A percentile compares a stretch with the other conserved stretches of the same genome.
These are phyloP conservation scores for Drosophila subobscura DNA, from an alignment of 1,140 invertebrate species.

Conservation along the genomic window DNA sequence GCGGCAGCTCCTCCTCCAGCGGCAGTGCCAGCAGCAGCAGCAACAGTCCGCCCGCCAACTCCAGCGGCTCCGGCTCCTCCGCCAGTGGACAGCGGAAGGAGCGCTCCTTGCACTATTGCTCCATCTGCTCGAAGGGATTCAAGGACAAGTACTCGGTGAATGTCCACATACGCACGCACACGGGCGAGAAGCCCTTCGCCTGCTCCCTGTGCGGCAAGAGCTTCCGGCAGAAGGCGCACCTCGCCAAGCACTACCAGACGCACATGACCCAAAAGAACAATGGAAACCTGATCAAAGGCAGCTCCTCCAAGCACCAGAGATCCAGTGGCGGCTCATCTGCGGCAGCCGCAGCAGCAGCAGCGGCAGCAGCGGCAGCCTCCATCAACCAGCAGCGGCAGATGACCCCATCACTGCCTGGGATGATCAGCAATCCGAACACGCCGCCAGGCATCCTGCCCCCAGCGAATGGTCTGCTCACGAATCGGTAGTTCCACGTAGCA, in stretches of 20 bases:
- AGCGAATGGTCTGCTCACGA: slow-evolving; percentile 75
- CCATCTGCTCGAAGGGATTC: slow-evolving; percentile 95
- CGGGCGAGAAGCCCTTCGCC: slow-evolving; percentile 93
- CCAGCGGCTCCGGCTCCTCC: slow-evolving; percentile 67
- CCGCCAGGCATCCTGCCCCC: slow-evolving; percentile 67
- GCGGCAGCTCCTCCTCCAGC: slow-evolving; percentile 60
- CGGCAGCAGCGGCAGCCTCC: slow-evolving; percentile 18
- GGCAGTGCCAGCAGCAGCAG: slow-evolving; percentile 75
- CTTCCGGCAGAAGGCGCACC: slow-evolving; percentile 97
- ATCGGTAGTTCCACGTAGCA: slow-evolving; percentile 62
- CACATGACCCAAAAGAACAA: slow-evolving; percentile 92
- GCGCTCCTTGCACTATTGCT: slow-evolving; percentile 94
- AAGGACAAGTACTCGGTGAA: slow-evolving; percentile 97
- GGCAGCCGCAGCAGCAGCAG: slow-evolving; percentile 1
- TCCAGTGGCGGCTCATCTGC: slow-evolving; percentile 9
- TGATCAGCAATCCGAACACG: slow-evolving; percentile 68
- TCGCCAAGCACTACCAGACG: slow-evolving; percentile 98
- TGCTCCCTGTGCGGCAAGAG: slow-evolving; percentile 95
- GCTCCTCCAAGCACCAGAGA: slow-evolving; percentile 67
- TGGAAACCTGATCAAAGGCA: slow-evolving; percentile 75
- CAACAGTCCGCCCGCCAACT: slow-evolving; percentile 67
- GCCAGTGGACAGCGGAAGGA: slow-evolving; percentile 88
- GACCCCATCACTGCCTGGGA: slow-evolving; percentile 45
- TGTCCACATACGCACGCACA: slow-evolving; percentile 95
- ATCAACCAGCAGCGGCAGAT: slow-evolving; percentile 51